Percentiles rank a stretch among this genome's conserved stretches.
Evolutionary conservation across 2,113 vertebrate genomes (phyloP).

Genomic region (Syngnathus floridae): DNA sequence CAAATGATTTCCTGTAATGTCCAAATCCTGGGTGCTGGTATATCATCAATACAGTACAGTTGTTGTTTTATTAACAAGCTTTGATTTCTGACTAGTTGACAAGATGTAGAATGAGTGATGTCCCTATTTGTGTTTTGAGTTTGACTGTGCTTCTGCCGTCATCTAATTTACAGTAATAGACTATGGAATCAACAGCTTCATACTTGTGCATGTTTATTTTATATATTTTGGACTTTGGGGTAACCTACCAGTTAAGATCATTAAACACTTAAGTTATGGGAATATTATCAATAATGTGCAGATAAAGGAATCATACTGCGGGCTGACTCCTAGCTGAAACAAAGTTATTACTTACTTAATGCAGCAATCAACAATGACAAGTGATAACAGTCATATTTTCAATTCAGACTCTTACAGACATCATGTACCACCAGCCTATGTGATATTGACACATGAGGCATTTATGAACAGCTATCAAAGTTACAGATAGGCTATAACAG

Average conservation of each 20-base stretch:
- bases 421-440: slow-evolving; percentile 7
- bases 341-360: not conserved
- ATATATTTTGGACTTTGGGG: not conserved
- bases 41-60: not conserved
- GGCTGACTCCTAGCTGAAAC: not conserved
- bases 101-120: not conserved
- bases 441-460: slow-evolving; percentile 43
- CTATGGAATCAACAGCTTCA: no score
- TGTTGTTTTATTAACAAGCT: not conserved
- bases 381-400: slow-evolving; percentile 8
- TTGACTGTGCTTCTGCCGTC: no score
- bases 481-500: slow-evolving; percentile 52
- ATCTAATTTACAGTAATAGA: no score
- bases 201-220: no score
- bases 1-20: not conserved
- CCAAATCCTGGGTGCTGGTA: not conserved
- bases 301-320: not conserved
- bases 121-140: no score
- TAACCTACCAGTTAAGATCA: not conserved
- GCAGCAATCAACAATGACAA: not conserved
- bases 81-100: not conserved
- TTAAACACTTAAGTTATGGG: not conserved
- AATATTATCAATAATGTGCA: not conserved
- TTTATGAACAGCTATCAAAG: slow-evolving; percentile 49
- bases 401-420: slow-evolving; percentile 2